Percentiles rank a stretch among this genome's conserved stretches.
Evolutionary conservation across 2,797 vertebrate genomes (phyloP).

Genomic region (Bufotes viridis): DNA sequence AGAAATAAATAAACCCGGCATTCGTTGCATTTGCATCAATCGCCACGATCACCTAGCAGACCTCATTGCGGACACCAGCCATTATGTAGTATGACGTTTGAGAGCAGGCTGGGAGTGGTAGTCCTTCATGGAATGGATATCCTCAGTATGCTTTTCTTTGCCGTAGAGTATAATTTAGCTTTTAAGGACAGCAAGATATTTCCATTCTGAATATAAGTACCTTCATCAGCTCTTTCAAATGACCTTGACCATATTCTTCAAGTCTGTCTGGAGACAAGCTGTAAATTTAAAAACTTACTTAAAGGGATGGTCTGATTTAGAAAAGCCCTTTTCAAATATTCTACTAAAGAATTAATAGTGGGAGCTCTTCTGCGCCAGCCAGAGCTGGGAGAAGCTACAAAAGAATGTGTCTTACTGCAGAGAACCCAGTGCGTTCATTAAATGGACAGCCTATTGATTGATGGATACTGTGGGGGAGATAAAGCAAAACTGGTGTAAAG

Average conservation of each 20-base stretch:
- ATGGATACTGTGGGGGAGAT: too few species aligned
- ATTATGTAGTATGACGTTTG: constrained; percentile 53
- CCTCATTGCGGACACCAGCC: constrained; percentile 61
- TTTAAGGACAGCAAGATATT: background rate
- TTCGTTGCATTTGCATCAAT: constrained; percentile 88
- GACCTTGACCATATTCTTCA: background rate
- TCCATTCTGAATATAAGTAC: background rate
- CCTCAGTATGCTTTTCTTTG: background rate
- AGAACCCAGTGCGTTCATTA: background rate
- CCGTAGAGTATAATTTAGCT: background rate
- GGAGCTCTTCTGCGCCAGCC: too few species aligned
- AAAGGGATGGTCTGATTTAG: too few species aligned
- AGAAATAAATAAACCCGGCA: constrained; percentile 66
- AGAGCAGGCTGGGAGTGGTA: constrained; percentile 10
- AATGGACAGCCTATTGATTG: background rate
- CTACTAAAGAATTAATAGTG: too few species aligned
- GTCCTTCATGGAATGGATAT: constrained; percentile 48
- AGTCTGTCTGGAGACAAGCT: background rate
- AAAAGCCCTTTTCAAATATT: too few species aligned
- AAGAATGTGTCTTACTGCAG: background rate
- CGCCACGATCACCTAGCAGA: constrained; percentile 82
- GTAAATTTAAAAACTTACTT: background rate
- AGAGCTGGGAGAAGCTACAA: background rate
- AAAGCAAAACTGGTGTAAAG: too few species aligned
- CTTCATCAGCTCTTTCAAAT: background rate